A percentile compares a stretch with the other conserved stretches of the same genome.
These are phyloP conservation scores for Tachycineta bicolor DNA, from an alignment of 2,113 vertebrate species.

Conservation along the genomic window DNA sequence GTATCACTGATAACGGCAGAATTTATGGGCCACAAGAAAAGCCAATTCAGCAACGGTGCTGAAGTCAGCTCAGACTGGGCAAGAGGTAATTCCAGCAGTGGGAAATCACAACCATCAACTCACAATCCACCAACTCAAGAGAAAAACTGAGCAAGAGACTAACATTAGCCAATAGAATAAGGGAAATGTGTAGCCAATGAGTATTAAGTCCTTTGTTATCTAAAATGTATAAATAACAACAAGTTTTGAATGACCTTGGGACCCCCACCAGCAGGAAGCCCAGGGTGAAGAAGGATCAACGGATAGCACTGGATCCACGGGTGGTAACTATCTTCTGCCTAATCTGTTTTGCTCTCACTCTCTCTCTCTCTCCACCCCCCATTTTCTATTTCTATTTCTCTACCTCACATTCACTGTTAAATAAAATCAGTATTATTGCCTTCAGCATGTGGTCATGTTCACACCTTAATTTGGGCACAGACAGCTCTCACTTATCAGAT, in stretches of 20 bases:
- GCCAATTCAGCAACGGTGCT: neutral
- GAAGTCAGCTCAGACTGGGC: neutral
- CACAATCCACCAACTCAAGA: neutral
- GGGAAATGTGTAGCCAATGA: neutral
- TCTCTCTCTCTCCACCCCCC: neutral
- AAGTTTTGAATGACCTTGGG: neutral
- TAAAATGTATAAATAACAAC: neutral
- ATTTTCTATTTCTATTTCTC: neutral
- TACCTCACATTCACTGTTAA: neutral
- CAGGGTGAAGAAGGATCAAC: neutral
- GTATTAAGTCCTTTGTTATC: neutral
- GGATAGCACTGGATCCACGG: neutral
- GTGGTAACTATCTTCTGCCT: neutral
- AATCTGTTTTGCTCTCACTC: neutral
- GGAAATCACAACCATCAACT: neutral
- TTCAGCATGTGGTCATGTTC: accelerated
- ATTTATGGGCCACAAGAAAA: neutral
- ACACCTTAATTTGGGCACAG: neutral
- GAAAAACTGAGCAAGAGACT: neutral
- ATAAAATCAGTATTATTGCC: neutral
- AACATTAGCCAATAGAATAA: neutral
- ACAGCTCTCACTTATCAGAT: neutral
- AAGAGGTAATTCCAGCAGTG: neutral
- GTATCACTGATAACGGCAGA: neutral
- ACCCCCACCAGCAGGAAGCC: neutral